A percentile compares a stretch with the other conserved stretches of the same genome.
Evolutionary conservation across 2,888 invertebrate species (phyloP).

Genomic region (Slavum lentiscoides): DNA sequence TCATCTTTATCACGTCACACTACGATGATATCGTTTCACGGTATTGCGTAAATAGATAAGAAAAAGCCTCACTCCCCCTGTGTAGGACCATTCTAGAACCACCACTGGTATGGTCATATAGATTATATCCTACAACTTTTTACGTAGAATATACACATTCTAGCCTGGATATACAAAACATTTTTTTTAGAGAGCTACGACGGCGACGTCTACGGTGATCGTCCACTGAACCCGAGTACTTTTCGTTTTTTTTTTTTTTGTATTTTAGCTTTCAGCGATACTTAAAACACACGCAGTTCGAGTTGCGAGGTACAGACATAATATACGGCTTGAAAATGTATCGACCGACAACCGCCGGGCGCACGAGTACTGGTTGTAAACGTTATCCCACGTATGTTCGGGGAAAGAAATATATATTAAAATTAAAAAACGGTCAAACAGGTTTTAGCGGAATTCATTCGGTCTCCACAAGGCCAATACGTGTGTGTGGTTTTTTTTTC

Average conservation of each 20-base stretch:
- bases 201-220: background rate
- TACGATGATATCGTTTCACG: too few species aligned
- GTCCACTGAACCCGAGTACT: constrained; percentile 1
- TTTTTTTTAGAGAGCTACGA: constrained; percentile 6
- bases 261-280: constrained; percentile 21
- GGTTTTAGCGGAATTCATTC: constrained; percentile 30
- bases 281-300: background rate
- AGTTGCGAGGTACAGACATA: too few species aligned
- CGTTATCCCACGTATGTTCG: constrained; percentile 7
- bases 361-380: background rate
- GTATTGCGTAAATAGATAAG: too few species aligned
- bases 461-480: constrained; percentile 24
- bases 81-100: too few species aligned
- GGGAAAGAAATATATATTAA: background rate
- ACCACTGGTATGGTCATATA: too few species aligned
- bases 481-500: background rate
- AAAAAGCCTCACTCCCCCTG: background rate
- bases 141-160: too few species aligned
- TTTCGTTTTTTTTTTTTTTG: background rate
- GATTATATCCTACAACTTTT: too few species aligned
- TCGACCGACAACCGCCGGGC: constrained; percentile 20
- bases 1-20: too few species aligned
- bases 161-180: too few species aligned
- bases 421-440: constrained; percentile 37
- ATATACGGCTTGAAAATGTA: background rate